phyloP scores from a whole-genome alignment of 2,888 invertebrate genomes.

The Aphrophora alni region DNA sequence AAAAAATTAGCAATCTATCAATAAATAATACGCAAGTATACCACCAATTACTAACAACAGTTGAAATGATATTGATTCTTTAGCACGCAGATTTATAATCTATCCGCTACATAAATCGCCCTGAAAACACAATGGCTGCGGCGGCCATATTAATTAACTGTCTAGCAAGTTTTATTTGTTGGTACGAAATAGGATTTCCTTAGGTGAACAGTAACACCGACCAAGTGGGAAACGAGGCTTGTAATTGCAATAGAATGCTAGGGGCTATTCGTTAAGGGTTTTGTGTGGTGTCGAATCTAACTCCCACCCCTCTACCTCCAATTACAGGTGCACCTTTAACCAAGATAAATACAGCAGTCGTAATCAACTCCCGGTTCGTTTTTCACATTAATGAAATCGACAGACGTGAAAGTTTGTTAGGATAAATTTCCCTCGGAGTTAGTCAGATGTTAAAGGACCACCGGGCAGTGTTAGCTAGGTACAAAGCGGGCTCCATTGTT shows the following conservation, averaged over 20 bases:
- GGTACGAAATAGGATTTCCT: not conserved
- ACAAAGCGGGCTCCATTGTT: not conserved
- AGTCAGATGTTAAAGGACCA: not conserved
- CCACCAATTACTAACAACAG: not conserved
- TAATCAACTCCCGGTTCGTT: constrained; percentile 26
- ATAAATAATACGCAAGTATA: too few relatives aligned
- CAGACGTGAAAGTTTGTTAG: not conserved
- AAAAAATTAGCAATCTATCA: too few relatives aligned
- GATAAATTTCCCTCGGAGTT: not conserved
- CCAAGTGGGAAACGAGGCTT: not conserved
- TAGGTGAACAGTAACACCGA: not conserved
- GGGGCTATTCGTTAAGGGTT: not conserved
- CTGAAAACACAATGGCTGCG: not conserved
- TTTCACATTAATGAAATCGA: constrained; percentile 36
- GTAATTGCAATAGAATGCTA: constrained; percentile 2
- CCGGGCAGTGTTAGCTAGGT: too few relatives aligned
- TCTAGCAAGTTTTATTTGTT: not conserved
- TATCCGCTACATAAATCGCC: not conserved
- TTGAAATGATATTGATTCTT: not conserved
- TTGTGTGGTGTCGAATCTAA: not conserved
- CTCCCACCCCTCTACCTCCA: not conserved
- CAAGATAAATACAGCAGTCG: constrained; percentile 6
- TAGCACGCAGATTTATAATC: not conserved
- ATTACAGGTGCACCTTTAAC: not conserved
- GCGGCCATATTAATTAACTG: not conserved